Evolutionary conservation across 2,113 vertebrate species (phyloP).

Genomic region (Romanogobio albipinnatus): DNA sequence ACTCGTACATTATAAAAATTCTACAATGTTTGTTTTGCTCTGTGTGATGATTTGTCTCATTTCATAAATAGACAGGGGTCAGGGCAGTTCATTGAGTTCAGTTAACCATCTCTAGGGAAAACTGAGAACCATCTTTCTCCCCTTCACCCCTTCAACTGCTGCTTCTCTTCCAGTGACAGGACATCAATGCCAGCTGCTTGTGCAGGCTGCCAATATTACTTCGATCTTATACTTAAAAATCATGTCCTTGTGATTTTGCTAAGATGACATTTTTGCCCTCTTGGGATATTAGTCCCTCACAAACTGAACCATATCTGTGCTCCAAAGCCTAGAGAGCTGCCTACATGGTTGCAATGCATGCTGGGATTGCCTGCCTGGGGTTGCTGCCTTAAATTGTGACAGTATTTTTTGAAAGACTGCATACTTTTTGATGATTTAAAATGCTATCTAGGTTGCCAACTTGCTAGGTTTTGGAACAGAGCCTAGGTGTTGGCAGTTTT

Average conservation of each 20-base stretch:
- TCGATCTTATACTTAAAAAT: neutral
- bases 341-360: neutral
- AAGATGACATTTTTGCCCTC: neutral
- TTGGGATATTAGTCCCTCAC: neutral
- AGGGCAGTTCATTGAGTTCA: neutral
- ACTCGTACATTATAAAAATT: too few relatives aligned
- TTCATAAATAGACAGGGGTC: neutral
- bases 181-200: neutral
- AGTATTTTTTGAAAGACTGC: neutral
- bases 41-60: neutral
- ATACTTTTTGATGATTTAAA: neutral
- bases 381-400: neutral
- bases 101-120: neutral
- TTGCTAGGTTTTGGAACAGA: neutral
- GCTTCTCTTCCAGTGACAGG: conserved; percentile 4
- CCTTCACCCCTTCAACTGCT: neutral
- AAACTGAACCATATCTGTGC: neutral
- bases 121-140: neutral
- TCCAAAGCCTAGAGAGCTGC: neutral
- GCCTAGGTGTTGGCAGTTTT: neutral
- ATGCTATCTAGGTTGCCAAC: neutral
- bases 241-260: neutral
- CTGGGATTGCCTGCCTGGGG: neutral
- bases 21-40: too few relatives aligned
- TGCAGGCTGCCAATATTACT: neutral